A percentile compares a stretch with the other conserved stretches of the same genome.
Evolutionary conservation across 2,888 invertebrate genomes (phyloP).

Genomic region (Nemotelus nigrinus): DNA sequence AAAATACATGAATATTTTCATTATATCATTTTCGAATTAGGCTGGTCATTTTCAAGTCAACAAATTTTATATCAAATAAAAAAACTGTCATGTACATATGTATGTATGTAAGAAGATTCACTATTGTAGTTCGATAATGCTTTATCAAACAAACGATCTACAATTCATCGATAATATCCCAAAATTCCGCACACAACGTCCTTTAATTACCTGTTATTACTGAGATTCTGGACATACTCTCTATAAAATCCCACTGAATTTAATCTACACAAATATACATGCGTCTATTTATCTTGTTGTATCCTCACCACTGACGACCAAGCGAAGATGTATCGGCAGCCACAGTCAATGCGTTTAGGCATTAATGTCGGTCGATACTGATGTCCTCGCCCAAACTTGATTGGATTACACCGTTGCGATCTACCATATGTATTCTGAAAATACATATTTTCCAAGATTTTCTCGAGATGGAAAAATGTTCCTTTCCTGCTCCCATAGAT

Average conservation of each 20-base stretch:
- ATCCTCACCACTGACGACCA: not conserved
- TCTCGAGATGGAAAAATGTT: not conserved
- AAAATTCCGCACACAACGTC: too few relatives aligned
- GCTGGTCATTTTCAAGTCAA: too few relatives aligned
- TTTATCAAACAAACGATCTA: too few relatives aligned
- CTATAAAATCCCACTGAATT: not conserved
- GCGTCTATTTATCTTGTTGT: not conserved
- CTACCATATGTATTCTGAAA: not conserved
- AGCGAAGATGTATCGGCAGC: slow-evolving; percentile 33
- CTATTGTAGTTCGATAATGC: too few relatives aligned
- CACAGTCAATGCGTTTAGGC: slow-evolving; percentile 14
- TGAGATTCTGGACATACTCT: not conserved
- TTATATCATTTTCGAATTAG: too few relatives aligned
- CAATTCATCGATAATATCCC: too few relatives aligned
- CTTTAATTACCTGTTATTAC: too few relatives aligned
- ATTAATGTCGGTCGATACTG: slow-evolving; percentile 15
- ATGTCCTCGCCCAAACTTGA: slow-evolving; percentile 15
- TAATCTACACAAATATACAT: not conserved
- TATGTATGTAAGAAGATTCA: too few relatives aligned
- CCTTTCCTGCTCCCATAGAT: not conserved
- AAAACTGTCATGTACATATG: too few relatives aligned
- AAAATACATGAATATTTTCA: too few relatives aligned
- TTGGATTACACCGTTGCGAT: slow-evolving; percentile 14
- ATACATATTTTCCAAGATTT: not conserved
- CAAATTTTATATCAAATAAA: too few relatives aligned